Conservation (phyloP, 2,797 vertebrate genomes). For the Moxostoma hubbsi region DNA sequence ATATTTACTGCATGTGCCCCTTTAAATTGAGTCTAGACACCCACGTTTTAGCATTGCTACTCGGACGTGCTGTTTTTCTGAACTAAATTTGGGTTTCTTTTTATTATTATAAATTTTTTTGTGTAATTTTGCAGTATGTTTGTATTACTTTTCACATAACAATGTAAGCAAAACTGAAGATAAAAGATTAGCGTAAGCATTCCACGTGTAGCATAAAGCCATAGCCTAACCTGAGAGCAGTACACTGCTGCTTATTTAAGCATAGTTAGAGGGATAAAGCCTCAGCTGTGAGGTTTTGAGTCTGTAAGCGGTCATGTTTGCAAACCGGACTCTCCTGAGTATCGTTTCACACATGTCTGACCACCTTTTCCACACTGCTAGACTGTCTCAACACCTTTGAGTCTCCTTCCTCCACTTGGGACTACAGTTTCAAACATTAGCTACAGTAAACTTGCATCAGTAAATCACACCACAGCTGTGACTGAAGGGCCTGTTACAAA, state of each 20-base stretch:
- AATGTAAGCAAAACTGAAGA: neutral
- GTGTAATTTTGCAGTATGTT: neutral
- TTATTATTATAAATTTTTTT: too few relatives aligned
- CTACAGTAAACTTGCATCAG: constrained; percentile 69
- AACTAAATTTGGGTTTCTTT: too few relatives aligned
- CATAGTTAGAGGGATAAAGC: constrained; percentile 24
- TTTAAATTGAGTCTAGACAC: too few relatives aligned
- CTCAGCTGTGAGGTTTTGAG: constrained; percentile 53
- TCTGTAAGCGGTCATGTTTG: constrained; percentile 65
- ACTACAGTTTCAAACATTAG: constrained; percentile 69
- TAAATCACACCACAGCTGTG: constrained; percentile 55
- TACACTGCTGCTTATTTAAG: neutral
- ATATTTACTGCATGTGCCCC: too few relatives aligned
- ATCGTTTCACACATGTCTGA: constrained; percentile 67
- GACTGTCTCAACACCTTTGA: constrained; percentile 69
- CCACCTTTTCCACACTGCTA: constrained; percentile 66
- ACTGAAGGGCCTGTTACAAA: constrained; percentile 38
- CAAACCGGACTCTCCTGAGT: constrained; percentile 62
- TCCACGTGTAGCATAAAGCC: neutral
- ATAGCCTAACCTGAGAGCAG: neutral
- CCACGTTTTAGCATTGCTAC: too few relatives aligned
- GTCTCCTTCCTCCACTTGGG: constrained; percentile 60
- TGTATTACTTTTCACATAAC: neutral
- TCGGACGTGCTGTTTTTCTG: too few relatives aligned
- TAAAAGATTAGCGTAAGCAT: neutral